Evolutionary conservation across 2,888 invertebrate genomes (phyloP).

Genomic region (Ophioninae sp.): DNA sequence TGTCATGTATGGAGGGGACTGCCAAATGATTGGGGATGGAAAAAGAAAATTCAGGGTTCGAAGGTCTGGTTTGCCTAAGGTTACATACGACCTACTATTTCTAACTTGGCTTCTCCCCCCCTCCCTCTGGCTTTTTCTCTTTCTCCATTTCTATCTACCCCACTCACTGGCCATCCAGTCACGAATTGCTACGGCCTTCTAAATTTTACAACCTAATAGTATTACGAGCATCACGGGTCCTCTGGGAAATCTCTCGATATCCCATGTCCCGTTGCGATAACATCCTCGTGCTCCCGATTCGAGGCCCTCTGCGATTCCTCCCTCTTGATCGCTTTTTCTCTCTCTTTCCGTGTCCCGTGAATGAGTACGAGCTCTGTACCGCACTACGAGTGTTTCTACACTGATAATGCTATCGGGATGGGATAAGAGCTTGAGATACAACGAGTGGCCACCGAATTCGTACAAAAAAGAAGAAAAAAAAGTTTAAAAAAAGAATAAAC

Average conservation of each 20-base stretch:
- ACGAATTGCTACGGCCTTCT: constrained; percentile 62
- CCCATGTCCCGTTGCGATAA: constrained; percentile 64
- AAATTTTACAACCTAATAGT: constrained; percentile 70
- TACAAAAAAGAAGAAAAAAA: constrained; percentile 21
- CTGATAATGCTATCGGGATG: constrained; percentile 34
- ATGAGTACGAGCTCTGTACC: constrained; percentile 26
- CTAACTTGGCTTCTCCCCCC: constrained; percentile 10
- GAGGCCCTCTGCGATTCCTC: constrained; percentile 23
- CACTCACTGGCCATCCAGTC: constrained; percentile 48
- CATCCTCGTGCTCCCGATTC: constrained; percentile 57
- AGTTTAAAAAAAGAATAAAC: not conserved
- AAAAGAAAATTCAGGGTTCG: constrained; percentile 32
- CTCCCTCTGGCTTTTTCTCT: constrained; percentile 5
- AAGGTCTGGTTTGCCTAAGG: constrained; percentile 17
- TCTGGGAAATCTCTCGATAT: constrained; percentile 71
- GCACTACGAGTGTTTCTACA: constrained; percentile 20
- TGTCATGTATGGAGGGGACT: constrained; percentile 20
- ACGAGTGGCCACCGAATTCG: constrained; percentile 12
- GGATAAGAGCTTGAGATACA: constrained; percentile 31
- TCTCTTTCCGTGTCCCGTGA: constrained; percentile 3
- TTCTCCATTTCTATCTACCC: constrained; percentile 12
- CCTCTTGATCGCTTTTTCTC: constrained; percentile 3
- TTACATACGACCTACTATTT: constrained; percentile 12
- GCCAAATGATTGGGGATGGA: constrained; percentile 30
- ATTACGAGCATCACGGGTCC: constrained; percentile 68